Base-by-base conservation (phyloP, 2,888 invertebrate genomes). In the Cheilosia pagana region DNA sequence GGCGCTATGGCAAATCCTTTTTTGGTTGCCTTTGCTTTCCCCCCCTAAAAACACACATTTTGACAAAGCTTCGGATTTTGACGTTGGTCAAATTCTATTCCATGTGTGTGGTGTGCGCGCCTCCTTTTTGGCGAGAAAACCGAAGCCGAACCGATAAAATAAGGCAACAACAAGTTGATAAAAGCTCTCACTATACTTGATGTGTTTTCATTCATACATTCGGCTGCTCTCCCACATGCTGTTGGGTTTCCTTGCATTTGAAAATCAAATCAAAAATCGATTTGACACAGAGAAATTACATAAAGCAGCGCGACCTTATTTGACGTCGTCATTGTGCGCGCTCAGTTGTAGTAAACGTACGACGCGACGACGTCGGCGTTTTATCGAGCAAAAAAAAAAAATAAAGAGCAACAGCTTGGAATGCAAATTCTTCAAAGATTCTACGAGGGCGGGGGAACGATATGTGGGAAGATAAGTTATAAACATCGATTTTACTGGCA, bases 201-300 rank as follows among this genome's bases (percentile, higher is more conserved):
- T 19, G 19, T 19, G 45, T 76, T 41, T 8, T 31, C 65, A 74
- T 74, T 65, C 65, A 74, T 63, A 43, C 55, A 45, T 65, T 62
- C 43, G 28, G 50, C 50, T 55, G 50, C 50, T 55, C 28, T 55
- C 53, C 62, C 63, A 52, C 45, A 53, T 50, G 25, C 41, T 45
- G 25, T 28, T 45, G 52, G 43, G n/a, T 45, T 83, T 68, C 28
- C 77, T 72, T 72, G 72, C 79, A 70, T 81, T 76, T 55, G 70
- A 81, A 79, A 81, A 76, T 85, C 75, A 81, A 81, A 85, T 85
- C 81, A 81, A 81, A 83, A 85, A 81, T 85, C 85, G 75, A 85
- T 85, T 85, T 85, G 85, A 85, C 85, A 85, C 76, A 85, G 75
- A 85, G 48, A 81, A 59, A 57, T 78, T 48, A 28, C 39, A 67